These are phyloP conservation scores for Otocyon megalotis DNA, from an alignment of 2,113 vertebrate genomes.

Conservation along the genomic window DNA sequence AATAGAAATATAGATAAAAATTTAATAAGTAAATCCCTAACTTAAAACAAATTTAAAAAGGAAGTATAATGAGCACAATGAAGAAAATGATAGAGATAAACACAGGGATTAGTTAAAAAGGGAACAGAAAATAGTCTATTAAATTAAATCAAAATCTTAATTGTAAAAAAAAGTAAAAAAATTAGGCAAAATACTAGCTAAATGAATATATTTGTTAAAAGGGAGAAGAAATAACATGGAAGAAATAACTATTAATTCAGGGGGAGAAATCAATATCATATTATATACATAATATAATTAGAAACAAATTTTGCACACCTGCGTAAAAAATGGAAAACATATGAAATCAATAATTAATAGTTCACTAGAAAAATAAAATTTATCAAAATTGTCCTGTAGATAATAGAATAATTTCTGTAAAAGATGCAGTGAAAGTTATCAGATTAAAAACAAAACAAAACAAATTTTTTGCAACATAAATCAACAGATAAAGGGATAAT, in stretches of 20 bases:
- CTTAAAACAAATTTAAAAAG: background rate
- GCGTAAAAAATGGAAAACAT: background rate
- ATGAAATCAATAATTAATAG: background rate
- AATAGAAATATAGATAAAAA: background rate
- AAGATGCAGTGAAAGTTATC: background rate
- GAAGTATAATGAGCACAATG: background rate
- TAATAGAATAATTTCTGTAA: background rate
- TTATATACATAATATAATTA: background rate
- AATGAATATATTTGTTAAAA: background rate
- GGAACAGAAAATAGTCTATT: background rate
- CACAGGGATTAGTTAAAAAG: background rate
- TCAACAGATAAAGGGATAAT: background rate
- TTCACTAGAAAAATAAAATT: background rate
- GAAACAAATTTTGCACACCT: background rate
- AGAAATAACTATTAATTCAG: background rate
- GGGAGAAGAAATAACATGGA: background rate
- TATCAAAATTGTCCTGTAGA: background rate
- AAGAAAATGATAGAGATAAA: background rate
- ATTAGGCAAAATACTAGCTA: background rate
- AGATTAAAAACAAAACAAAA: background rate
- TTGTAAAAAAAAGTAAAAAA: background rate
- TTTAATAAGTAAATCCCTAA: background rate
- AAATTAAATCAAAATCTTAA: background rate
- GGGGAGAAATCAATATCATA: background rate
- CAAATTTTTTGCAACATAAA: background rate